These are phyloP conservation scores for Mormyrus hasselquistii DNA, from an alignment of 2,797 vertebrate species.

Conservation along the genomic window DNA sequence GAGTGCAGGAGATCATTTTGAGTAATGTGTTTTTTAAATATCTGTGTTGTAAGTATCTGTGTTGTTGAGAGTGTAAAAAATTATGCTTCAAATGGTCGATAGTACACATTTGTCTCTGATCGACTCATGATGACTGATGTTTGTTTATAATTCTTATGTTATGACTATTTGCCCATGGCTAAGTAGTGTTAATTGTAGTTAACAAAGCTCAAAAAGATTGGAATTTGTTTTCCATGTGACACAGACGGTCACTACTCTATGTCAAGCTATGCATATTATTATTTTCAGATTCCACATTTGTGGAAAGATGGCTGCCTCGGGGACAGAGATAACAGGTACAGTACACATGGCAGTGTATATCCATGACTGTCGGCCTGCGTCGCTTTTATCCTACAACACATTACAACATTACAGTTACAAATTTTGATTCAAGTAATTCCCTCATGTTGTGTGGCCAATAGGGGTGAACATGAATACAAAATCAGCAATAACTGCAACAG, in stretches of 20 bases:
- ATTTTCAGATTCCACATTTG: not conserved
- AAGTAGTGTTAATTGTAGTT: not conserved
- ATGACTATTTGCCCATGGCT: not conserved
- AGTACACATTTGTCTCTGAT: not conserved
- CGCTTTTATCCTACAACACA: not conserved
- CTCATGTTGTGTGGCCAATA: not conserved
- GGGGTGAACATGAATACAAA: not conserved
- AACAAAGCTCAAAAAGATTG: not conserved
- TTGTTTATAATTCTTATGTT: not conserved
- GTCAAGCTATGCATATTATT: not conserved
- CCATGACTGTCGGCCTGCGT: not conserved
- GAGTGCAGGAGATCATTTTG: not conserved
- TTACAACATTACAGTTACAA: not conserved
- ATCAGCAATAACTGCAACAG: not conserved
- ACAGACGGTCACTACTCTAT: not conserved
- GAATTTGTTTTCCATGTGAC: conserved; percentile 1
- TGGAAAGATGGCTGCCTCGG: not conserved
- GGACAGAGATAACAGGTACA: not conserved
- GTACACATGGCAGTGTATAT: not conserved
- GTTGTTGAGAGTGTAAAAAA: not conserved
- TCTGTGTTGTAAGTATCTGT: too few species aligned
- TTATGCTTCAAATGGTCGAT: not conserved
- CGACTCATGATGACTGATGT: not conserved
- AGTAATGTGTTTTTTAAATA: not conserved
- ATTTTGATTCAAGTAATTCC: not conserved